A percentile compares a stretch with the other conserved stretches of the same genome.
Evolutionary conservation across 1,140 invertebrate genomes (phyloP).

Genomic region (Bombus waltoni): DNA sequence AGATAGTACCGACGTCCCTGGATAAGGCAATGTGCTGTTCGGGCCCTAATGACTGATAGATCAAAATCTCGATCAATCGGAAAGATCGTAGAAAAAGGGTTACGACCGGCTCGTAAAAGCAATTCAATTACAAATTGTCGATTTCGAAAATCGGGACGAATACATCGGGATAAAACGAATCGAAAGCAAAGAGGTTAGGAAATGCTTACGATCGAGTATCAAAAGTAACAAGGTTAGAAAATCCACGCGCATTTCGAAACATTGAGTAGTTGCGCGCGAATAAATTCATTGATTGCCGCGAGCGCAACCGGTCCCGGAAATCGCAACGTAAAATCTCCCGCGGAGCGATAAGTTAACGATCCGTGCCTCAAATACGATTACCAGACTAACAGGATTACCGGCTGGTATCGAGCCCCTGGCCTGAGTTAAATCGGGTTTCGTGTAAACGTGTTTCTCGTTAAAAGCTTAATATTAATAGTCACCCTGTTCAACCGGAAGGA

Average conservation of each 20-base stretch:
- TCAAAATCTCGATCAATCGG: too few species aligned
- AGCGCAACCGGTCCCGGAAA: conserved; percentile 52
- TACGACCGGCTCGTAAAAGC: too few species aligned
- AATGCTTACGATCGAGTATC: not conserved
- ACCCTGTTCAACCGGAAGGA: conserved; percentile 28
- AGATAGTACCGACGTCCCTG: too few species aligned
- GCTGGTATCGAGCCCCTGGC: conserved; percentile 67
- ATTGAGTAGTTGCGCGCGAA: not conserved
- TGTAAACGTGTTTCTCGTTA: conserved; percentile 69
- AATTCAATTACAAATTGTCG: too few species aligned
- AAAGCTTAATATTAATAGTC: conserved; percentile 71
- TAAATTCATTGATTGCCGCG: conserved; percentile 54
- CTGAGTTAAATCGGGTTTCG: conserved; percentile 70
- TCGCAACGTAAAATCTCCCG: conserved; percentile 71
- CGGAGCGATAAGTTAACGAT: conserved; percentile 74
- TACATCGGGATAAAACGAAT: too few species aligned
- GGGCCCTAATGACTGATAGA: too few species aligned
- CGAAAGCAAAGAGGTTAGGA: not conserved
- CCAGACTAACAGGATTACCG: conserved; percentile 68
- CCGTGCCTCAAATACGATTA: conserved; percentile 73
- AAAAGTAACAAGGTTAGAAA: not conserved
- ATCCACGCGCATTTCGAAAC: not conserved
- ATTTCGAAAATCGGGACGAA: too few species aligned
- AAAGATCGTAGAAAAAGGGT: too few species aligned
- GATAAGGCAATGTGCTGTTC: too few species aligned